phyloP scores from a whole-genome alignment of 2,888 invertebrate species.

The Chalcis sispes region DNA sequence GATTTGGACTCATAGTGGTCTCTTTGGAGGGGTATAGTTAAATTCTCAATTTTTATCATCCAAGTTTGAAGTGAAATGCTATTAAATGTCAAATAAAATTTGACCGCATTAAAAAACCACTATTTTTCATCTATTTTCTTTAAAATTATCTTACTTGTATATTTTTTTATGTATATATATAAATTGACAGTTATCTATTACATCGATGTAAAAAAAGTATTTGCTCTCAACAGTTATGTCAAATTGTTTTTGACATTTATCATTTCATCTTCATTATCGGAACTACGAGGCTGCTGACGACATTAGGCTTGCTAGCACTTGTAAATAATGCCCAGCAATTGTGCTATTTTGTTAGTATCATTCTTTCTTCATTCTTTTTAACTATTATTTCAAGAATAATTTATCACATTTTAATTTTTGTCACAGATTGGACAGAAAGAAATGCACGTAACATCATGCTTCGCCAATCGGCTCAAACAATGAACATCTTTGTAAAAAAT shows the following conservation, averaged over 20 bases:
- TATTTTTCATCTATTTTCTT: conserved; percentile 46
- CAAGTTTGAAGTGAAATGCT: conserved; percentile 68
- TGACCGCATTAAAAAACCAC: conserved; percentile 44
- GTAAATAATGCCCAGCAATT: conserved; percentile 75
- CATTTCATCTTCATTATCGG: conserved; percentile 64
- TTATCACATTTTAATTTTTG: conserved; percentile 73
- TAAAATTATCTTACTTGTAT: conserved; percentile 50
- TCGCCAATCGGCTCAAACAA: conserved; percentile 72
- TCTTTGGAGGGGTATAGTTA: conserved; percentile 69
- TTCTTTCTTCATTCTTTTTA: conserved; percentile 65
- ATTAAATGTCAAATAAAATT: conserved; percentile 63
- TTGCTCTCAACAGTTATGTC: conserved; percentile 48
- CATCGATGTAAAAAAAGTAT: conserved; percentile 61
- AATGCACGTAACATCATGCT: conserved; percentile 70
- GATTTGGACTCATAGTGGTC: conserved; percentile 68
- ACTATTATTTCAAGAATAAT: conserved; percentile 73
- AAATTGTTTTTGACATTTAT: conserved; percentile 62
- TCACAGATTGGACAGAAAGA: conserved; percentile 73
- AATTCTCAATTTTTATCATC: conserved; percentile 69
- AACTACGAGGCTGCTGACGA: conserved; percentile 70
- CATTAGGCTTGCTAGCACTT: conserved; percentile 75
- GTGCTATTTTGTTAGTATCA: conserved; percentile 71
- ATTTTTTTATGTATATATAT: conserved; percentile 47
- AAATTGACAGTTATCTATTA: conserved; percentile 57
- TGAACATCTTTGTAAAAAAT: conserved; percentile 75